Evolutionary conservation across 2,888 invertebrate genomes (phyloP), one percentile per base, ranked within the genome.

Genomic region (Apodemia mormo): DNA sequence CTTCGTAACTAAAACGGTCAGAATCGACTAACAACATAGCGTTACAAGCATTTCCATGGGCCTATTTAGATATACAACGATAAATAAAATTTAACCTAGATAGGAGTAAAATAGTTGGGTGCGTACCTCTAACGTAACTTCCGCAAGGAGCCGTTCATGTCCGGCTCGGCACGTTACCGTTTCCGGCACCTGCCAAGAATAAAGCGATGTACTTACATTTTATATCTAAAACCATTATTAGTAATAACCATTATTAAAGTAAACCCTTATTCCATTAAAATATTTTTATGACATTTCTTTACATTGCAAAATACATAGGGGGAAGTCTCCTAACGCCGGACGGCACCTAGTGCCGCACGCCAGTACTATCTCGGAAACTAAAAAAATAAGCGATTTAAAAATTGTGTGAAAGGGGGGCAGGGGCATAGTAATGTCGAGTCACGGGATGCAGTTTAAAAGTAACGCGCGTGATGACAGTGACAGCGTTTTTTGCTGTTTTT

Each of bases 141-240:
- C 56, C 56, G 56, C 56, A 22, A 56, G 56, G 56, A 56, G 56
- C 56, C 56, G 56, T 56, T 29, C 22, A 56, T 56, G 56, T 56
- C 56, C 56, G 56, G 49, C 22, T 56, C 56, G 56, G 58, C 8
- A 58, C 58, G 30, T 58, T 58, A 30, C 8, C 58, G 29, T 58
- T 58, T 30, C 58, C 58, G 58, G 58, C 58, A 58, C 58, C 58
- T 58, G 30, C 30, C 10, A 2, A 2, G 22, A 30, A 30, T 29
- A 58, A 58, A 58, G 58, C 30, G 30, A 58, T 22, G 30, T 58
- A 30, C 58, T 10, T 30, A 29, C 58, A 30, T 58, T 58, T 58
- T 58, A 58, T 29, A 58, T 29, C 30, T 12, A 58, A 58, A 58
- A 10, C 58, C 9, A 58, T 30, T 22, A 30, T 58, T 49, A 49